phyloP scores from a whole-genome alignment of 1,140 invertebrate genomes.

The Cydia fagiglandana region DNA sequence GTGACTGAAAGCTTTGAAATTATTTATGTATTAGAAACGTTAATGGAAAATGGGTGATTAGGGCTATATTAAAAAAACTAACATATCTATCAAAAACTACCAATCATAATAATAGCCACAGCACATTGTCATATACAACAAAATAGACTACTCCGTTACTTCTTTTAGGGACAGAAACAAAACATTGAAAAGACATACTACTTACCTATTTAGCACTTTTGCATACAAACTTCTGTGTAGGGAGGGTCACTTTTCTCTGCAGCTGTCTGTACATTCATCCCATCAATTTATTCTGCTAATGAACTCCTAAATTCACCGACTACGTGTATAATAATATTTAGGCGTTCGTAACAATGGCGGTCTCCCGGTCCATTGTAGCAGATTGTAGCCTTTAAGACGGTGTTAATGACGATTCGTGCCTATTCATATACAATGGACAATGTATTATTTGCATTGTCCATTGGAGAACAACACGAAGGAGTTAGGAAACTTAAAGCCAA shows the following conservation, averaged over 20 bases:
- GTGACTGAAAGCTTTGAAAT: no score
- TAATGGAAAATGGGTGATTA: no score
- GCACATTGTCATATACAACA: no score
- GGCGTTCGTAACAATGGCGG: neutral
- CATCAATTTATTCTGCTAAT: slow-evolving; percentile 1
- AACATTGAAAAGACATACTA: neutral
- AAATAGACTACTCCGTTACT: no score
- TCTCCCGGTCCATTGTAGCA: neutral
- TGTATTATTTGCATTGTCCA: slow-evolving; percentile 1
- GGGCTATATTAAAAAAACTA: no score
- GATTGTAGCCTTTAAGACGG: slow-evolving; percentile 2
- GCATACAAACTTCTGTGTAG: neutral
- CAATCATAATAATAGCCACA: no score
- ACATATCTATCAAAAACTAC: no score
- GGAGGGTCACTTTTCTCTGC: no score
- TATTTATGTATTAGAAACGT: no score
- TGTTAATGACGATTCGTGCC: neutral
- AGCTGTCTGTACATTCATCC: neutral
- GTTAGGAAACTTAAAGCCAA: neutral
- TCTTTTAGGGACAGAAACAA: no score
- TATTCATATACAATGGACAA: neutral
- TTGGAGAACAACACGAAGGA: neutral
- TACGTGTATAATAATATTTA: neutral
- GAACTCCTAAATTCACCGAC: neutral
- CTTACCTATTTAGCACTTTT: no score